phyloP scores from a whole-genome alignment of 2,113 vertebrate species.

The Eupsittula cactorum region DNA sequence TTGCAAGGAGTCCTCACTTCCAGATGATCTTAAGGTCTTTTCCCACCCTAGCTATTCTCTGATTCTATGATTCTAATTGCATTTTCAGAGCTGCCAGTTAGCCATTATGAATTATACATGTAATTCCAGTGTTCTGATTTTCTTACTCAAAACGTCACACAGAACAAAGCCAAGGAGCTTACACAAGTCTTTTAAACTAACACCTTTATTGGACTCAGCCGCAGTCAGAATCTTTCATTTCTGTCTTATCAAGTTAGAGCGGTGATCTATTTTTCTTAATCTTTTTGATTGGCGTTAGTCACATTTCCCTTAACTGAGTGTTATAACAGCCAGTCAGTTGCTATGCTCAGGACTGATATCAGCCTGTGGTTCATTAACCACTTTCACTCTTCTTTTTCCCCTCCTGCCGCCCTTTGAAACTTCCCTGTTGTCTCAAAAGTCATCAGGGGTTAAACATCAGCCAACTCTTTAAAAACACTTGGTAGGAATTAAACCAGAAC shows the following conservation, averaged over 20 bases:
- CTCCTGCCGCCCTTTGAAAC: background rate
- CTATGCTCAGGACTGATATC: background rate
- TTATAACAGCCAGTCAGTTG: background rate
- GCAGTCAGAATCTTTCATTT: background rate
- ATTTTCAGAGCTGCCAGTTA: background rate
- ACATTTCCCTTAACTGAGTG: background rate
- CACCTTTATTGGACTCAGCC: background rate
- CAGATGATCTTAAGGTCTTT: background rate
- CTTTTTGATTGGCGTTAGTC: background rate
- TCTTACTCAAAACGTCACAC: background rate
- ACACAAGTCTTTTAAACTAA: background rate
- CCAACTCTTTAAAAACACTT: slow-evolving; percentile 5
- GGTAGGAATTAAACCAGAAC: slow-evolving; percentile 28
- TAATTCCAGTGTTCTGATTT: background rate
- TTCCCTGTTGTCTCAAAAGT: slow-evolving; percentile 5
- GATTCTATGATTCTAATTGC: background rate
- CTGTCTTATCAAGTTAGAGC: background rate
- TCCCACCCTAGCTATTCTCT: background rate
- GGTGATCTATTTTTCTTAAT: background rate
- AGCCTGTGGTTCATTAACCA: background rate
- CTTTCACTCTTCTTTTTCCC: background rate
- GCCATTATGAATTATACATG: background rate
- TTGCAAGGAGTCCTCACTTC: background rate
- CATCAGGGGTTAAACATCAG: slow-evolving; percentile 15
- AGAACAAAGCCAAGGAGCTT: background rate